Conservation (phyloP, 1,140 invertebrate genomes). For the Heterodera carotae region DNA sequence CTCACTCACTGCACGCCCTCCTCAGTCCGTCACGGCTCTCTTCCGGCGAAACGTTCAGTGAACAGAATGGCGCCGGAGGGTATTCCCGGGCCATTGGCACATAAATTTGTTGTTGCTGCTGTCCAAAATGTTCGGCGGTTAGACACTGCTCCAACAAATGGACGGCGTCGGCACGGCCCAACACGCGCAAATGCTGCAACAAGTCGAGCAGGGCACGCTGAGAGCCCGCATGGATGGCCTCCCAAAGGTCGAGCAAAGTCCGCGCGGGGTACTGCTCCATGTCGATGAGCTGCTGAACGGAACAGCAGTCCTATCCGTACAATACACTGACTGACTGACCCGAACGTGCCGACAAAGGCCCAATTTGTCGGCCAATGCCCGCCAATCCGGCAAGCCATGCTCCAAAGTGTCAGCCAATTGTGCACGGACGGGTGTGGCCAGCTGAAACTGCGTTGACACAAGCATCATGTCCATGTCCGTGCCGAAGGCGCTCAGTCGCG, state of each 20-base stretch:
- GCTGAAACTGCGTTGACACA: constrained; percentile 52
- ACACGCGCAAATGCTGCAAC: constrained; percentile 60
- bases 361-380: constrained; percentile 53
- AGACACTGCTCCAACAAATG: constrained; percentile 52
- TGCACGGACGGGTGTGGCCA: constrained; percentile 39
- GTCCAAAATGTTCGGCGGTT: background rate
- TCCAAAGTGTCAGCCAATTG: constrained; percentile 48
- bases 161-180: constrained; percentile 59
- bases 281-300: background rate
- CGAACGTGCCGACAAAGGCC: constrained; percentile 59
- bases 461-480: constrained; percentile 49
- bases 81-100: background rate
- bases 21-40: constrained; percentile 8
- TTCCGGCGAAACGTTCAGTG: constrained; percentile 8
- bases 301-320: background rate
- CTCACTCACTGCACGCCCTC: constrained; percentile 6
- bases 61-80: constrained; percentile 8
- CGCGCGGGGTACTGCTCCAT: background rate
- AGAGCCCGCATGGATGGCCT: constrained; percentile 47
- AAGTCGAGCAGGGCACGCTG: constrained; percentile 58
- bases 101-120: background rate
- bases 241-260: constrained; percentile 59
- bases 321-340: constrained; percentile 32
- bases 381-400: constrained; percentile 50
- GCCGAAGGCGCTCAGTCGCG: constrained; percentile 14